phyloP scores from a whole-genome alignment of 1,140 invertebrate genomes.

The Pseudomyrmex flavicornis region DNA sequence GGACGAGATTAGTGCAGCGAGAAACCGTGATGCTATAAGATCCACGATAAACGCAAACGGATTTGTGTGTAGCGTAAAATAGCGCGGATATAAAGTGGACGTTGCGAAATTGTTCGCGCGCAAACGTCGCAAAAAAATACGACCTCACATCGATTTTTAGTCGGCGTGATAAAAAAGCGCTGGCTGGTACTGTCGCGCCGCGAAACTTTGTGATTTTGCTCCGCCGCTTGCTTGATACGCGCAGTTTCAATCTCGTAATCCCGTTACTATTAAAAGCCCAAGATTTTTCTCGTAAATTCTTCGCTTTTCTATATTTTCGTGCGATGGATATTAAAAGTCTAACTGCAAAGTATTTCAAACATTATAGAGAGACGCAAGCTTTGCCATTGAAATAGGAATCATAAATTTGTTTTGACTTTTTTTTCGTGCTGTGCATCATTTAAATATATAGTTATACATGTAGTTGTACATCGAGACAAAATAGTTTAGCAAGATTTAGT shows the following conservation, averaged over 20 bases:
- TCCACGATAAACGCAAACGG: background rate
- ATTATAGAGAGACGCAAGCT: background rate
- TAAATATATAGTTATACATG: background rate
- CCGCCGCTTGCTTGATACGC: conserved; percentile 13
- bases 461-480: background rate
- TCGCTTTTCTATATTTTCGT: conserved; percentile 1
- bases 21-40: conserved; percentile 34
- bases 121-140: conserved; percentile 13
- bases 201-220: conserved; percentile 9
- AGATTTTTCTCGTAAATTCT: conserved; percentile 41
- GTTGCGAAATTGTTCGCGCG: conserved; percentile 4
- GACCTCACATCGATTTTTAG: conserved; percentile 36
- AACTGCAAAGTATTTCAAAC: background rate
- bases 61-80: conserved; percentile 16
- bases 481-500: background rate
- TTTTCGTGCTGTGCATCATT: too few relatives aligned
- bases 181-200: too few relatives aligned
- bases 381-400: conserved; percentile 21
- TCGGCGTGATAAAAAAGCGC: conserved; percentile 7
- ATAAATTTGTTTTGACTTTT: background rate
- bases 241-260: conserved; percentile 36
- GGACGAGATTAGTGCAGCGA: conserved; percentile 30
- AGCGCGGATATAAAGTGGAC: conserved; percentile 5
- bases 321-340: conserved; percentile 15
- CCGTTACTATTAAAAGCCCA: conserved; percentile 3